phyloP scores from a whole-genome alignment of 2,797 vertebrate genomes.

The Takifugu ocellatus region DNA sequence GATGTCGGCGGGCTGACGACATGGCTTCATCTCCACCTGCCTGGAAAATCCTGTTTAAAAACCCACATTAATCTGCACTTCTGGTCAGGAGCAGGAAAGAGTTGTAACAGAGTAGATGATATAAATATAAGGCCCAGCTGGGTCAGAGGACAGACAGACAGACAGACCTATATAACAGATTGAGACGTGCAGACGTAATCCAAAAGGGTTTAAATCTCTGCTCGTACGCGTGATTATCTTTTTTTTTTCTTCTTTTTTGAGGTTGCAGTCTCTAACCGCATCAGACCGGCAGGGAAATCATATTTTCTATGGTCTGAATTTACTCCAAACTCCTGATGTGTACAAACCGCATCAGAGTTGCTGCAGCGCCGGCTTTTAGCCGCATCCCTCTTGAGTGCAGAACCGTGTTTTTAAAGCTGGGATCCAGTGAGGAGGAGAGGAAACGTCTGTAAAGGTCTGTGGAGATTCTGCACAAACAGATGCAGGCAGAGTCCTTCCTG shows the following conservation, averaged over 20 bases:
- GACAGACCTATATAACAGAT: not conserved
- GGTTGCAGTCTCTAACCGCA: slow-evolving; percentile 60
- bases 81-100: slow-evolving; percentile 57
- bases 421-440: not conserved
- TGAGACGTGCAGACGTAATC: slow-evolving; percentile 72
- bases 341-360: slow-evolving; percentile 17
- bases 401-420: slow-evolving; percentile 13
- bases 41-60: slow-evolving; percentile 7
- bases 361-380: not conserved
- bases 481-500: too few species aligned
- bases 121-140: slow-evolving; percentile 26
- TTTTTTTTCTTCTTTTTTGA: slow-evolving; percentile 44
- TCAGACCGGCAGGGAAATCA: slow-evolving; percentile 27
- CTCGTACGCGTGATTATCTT: slow-evolving; percentile 70
- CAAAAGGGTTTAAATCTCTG: slow-evolving; percentile 74
- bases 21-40: too few species aligned
- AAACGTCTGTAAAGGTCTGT: slow-evolving; percentile 14
- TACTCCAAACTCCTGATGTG: slow-evolving; percentile 17
- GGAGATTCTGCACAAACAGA: slow-evolving; percentile 11
- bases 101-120: slow-evolving; percentile 68
- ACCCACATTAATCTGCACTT: slow-evolving; percentile 56
- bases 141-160: not conserved
- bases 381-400: not conserved
- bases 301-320: slow-evolving; percentile 40
- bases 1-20: too few species aligned